A percentile compares a stretch with the other conserved stretches of the same genome.
Conservation (phyloP, 2,113 vertebrate genomes). For the Callionymus lyra region DNA sequence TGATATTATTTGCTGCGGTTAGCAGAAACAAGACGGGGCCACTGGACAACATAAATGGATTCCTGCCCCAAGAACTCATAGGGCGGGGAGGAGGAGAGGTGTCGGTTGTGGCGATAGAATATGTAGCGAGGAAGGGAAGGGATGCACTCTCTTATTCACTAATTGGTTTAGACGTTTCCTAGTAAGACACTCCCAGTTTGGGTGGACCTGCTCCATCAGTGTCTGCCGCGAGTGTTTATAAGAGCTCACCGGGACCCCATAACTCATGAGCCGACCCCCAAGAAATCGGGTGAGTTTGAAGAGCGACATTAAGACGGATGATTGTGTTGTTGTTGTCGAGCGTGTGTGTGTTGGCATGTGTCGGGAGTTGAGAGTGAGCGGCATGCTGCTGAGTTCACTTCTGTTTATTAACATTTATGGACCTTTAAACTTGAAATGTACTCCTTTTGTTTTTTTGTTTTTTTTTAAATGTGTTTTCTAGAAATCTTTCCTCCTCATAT, state of each 20-base stretch:
- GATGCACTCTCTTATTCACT: conserved; percentile 59
- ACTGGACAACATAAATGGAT: conserved; percentile 89
- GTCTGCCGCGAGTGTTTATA: conserved; percentile 62
- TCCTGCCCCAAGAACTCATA: conserved; percentile 60
- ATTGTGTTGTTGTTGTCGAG: too few species aligned
- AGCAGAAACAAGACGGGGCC: conserved; percentile 63
- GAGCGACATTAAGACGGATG: conserved; percentile 8
- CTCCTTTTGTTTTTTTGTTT: background rate
- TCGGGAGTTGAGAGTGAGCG: background rate
- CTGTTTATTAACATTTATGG: background rate
- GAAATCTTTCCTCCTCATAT: background rate
- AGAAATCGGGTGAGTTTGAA: conserved; percentile 76
- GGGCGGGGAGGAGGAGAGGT: conserved; percentile 45
- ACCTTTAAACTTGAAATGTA: background rate
- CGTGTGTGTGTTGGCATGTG: conserved; percentile 11
- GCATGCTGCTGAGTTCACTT: conserved; percentile 46
- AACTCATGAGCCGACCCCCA: conserved; percentile 69
- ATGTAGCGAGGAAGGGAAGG: conserved; percentile 23
- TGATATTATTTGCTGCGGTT: conserved; percentile 73
- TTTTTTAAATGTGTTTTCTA: background rate
- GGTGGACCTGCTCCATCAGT: conserved; percentile 55
- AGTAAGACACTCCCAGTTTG: conserved; percentile 81
- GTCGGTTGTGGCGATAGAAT: conserved; percentile 39
- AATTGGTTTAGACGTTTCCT: conserved; percentile 72
- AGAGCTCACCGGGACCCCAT: conserved; percentile 48